Percentiles rank a stretch among this genome's conserved stretches.
These are phyloP conservation scores for Tinea semifulvella DNA, from an alignment of 2,888 invertebrate genomes.

Conservation along the genomic window DNA sequence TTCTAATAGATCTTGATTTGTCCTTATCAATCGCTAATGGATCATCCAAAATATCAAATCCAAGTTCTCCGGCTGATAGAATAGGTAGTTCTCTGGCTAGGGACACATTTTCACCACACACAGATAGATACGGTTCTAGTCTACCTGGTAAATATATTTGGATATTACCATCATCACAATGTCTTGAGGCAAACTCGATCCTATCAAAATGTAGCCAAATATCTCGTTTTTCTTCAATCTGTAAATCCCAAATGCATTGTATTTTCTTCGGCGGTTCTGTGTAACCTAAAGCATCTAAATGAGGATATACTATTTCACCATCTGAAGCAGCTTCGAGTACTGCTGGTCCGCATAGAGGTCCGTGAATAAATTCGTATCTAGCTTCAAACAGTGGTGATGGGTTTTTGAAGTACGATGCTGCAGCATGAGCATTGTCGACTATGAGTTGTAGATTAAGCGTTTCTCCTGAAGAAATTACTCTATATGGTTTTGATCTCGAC, in stretches of 20 bases:
- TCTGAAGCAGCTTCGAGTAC: conserved; percentile 81
- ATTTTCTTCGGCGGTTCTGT: conserved; percentile 74
- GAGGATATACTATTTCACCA: conserved; percentile 88
- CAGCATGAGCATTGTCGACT: conserved; percentile 85
- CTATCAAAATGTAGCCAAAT: conserved; percentile 89
- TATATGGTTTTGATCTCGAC: conserved; percentile 67
- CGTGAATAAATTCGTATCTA: conserved; percentile 88
- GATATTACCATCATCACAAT: conserved; percentile 86
- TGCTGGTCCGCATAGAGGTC: conserved; percentile 87
- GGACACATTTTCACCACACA: conserved; percentile 88
- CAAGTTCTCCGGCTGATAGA: conserved; percentile 79
- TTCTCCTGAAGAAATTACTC: conserved; percentile 82
- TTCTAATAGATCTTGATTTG: conserved; percentile 71
- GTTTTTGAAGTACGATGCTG: conserved; percentile 88
- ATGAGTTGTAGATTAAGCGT: conserved; percentile 82
- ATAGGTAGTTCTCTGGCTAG: conserved; percentile 82
- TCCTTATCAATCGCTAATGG: conserved; percentile 66
- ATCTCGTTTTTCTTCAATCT: conserved; percentile 84
- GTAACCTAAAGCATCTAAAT: conserved; percentile 79
- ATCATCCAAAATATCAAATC: conserved; percentile 65
- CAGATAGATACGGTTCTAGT: conserved; percentile 78
- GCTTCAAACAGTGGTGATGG: conserved; percentile 86
- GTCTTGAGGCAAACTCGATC: conserved; percentile 83
- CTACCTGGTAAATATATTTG: conserved; percentile 81
- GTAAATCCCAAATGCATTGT: conserved; percentile 83